Evolutionary conservation across 2,888 invertebrate genomes (phyloP), one percentile per base, ranked within the genome.

Genomic region (Myathropa florea): DNA sequence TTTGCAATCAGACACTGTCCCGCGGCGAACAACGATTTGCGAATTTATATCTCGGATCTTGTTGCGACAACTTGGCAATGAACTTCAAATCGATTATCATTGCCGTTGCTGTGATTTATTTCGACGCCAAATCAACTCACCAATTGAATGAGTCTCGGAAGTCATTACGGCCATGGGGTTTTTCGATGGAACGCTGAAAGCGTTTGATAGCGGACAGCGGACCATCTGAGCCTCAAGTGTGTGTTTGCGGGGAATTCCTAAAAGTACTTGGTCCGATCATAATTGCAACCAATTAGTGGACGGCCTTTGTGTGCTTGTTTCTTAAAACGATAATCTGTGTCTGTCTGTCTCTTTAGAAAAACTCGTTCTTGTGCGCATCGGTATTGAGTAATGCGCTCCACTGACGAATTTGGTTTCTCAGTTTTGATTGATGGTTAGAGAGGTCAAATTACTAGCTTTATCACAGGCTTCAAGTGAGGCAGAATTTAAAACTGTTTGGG

Each of bases 1-100:
- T 18, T 46, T 46, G 46, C 46, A 46, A 57, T 24, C 57, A 67
- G 18, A 30, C 23, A 79, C 71, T 79, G 59, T 57, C 46, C 23
- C 33, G 23, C 28, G 2, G 36, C 4, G n/a, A 39, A 60, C 21
- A 7, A 12, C 14, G 46, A 33, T 65, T 30, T 18, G 14, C 14
- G 79, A 65, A 33, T 79, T 71, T 79, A 79, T 79, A 79, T 65
- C 39, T 30, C 23, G 23, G 21, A 71, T 18, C n/a, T 14, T 59
- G 46, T 18, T 10, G 33, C 24, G 10, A 1, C 26, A 12, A 7
- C 59, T 24, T 76, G 70, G 26, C 78, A 70, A 71, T 78, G 70
- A 64, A 71, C 71, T 65, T 65, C 67, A 67, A 67, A 46, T 67
- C 23, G 59, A 67, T 36, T 63, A 55, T 10, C 3, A 55, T 21